Percentiles rank a stretch among this genome's conserved stretches.
Evolutionary conservation across 1,140 invertebrate genomes (phyloP).

Genomic region (Mizuhopecten yessoensis): DNA sequence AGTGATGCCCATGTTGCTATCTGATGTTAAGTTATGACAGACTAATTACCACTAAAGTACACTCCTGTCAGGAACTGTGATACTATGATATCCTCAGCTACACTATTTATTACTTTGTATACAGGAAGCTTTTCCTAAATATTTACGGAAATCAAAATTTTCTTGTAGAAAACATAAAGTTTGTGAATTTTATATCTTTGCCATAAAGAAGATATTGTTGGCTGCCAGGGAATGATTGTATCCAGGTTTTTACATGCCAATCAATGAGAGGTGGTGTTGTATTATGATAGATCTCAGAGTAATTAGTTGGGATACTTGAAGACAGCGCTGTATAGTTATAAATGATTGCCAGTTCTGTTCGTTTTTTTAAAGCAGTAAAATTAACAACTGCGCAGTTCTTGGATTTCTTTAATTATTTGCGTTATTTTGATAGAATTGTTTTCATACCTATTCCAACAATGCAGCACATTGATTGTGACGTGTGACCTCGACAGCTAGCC

Average conservation of each 20-base stretch:
- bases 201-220: neutral
- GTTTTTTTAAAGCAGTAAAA: neutral
- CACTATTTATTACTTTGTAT: neutral
- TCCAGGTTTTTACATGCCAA: neutral
- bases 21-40: neutral
- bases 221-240: neutral
- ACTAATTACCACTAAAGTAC: neutral
- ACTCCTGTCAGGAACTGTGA: neutral
- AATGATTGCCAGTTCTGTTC: neutral
- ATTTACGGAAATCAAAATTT: neutral
- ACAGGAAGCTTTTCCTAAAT: neutral
- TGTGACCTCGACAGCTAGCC: neutral
- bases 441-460: neutral
- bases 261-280: neutral
- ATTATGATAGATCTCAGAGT: slow-evolving; percentile 11
- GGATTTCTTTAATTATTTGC: neutral
- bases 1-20: neutral
- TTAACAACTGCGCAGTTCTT: neutral
- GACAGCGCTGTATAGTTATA: neutral
- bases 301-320: slow-evolving; percentile 32
- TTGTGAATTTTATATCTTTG: neutral
- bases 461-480: neutral
- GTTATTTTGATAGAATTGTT: slow-evolving; percentile 2
- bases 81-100: neutral
- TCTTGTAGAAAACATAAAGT: too few relatives aligned